These are phyloP conservation scores for Mesorhabditis belari DNA, from an alignment of 2,888 invertebrate species.

Conservation along the genomic window DNA sequence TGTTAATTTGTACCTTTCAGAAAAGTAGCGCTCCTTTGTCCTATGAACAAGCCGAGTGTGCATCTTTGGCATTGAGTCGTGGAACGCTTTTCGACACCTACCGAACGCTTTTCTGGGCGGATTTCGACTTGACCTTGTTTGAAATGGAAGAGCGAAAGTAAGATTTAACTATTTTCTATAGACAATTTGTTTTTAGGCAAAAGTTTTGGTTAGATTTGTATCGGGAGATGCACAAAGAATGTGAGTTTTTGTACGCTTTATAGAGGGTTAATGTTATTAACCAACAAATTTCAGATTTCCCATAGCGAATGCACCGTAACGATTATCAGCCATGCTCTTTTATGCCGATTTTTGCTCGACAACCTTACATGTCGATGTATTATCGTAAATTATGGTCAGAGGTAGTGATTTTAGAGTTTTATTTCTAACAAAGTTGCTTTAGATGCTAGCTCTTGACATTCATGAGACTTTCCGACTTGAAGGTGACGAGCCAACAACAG, in stretches of 20 bases:
- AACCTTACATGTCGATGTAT: slow-evolving; percentile 57
- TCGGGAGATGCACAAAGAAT: slow-evolving; percentile 72
- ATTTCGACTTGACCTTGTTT: slow-evolving; percentile 45
- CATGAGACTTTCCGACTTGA: slow-evolving; percentile 50
- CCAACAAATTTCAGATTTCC: too few species aligned
- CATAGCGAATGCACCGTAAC: slow-evolving; percentile 65
- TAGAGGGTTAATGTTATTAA: too few species aligned
- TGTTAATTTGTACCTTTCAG: slow-evolving; percentile 13
- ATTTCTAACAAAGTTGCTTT: slow-evolving; percentile 3
- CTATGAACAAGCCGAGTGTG: slow-evolving; percentile 33
- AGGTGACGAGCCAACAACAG: slow-evolving; percentile 40
- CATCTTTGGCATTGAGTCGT: slow-evolving; percentile 37
- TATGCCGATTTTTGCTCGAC: slow-evolving; percentile 68
- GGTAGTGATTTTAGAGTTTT: slow-evolving; percentile 10
- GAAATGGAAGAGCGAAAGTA: slow-evolving; percentile 49
- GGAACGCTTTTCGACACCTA: slow-evolving; percentile 49
- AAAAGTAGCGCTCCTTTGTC: slow-evolving; percentile 29
- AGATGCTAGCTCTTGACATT: slow-evolving; percentile 52
- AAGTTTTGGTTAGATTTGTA: slow-evolving; percentile 78
- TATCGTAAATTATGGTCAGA: slow-evolving; percentile 48
- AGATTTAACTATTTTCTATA: neutral
- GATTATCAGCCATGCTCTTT: slow-evolving; percentile 82
- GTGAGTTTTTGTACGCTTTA: too few species aligned
- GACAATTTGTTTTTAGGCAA: slow-evolving; percentile 51
- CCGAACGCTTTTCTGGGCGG: slow-evolving; percentile 50